Percentiles rank a stretch among this genome's conserved stretches.
Evolutionary conservation across 2,113 vertebrate species (phyloP).

Genomic region (Delphinus delphis): DNA sequence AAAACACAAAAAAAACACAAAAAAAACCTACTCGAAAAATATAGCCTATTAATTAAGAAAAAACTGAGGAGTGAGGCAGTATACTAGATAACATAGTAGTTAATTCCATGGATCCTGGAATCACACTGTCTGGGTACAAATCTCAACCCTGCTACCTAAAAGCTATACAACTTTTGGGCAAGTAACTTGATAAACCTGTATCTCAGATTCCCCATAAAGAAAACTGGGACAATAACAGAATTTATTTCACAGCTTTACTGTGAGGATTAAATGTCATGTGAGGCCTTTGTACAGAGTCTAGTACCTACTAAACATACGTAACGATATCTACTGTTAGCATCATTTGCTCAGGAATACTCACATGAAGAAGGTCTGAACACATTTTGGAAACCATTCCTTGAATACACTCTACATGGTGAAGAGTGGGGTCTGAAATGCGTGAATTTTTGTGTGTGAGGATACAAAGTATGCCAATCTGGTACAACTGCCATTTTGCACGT

Average conservation of each 20-base stretch:
- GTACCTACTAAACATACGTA: rapidly evolving
- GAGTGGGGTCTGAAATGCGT: slow-evolving; percentile 23
- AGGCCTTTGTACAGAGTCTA: background rate
- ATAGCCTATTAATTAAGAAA: background rate
- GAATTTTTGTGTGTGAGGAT: background rate
- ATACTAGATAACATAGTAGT: background rate
- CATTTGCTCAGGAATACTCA: background rate
- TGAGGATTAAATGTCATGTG: rapidly evolving
- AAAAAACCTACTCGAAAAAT: background rate
- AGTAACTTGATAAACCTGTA: background rate
- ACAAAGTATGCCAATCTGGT: background rate
- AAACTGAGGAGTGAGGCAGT: background rate
- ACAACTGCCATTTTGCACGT: background rate
- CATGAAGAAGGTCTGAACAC: slow-evolving; percentile 38
- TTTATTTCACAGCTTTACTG: rapidly evolving
- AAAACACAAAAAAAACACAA: background rate
- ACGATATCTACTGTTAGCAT: rapidly evolving
- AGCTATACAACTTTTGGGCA: background rate
- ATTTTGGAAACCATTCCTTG: background rate
- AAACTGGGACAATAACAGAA: background rate
- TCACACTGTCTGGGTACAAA: background rate
- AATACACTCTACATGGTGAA: background rate
- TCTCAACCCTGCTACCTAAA: background rate
- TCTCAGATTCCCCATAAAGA: background rate
- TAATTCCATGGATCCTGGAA: background rate